Evolutionary conservation across 2,113 vertebrate species (phyloP).

Genomic region (Acanthisitta chloris): DNA sequence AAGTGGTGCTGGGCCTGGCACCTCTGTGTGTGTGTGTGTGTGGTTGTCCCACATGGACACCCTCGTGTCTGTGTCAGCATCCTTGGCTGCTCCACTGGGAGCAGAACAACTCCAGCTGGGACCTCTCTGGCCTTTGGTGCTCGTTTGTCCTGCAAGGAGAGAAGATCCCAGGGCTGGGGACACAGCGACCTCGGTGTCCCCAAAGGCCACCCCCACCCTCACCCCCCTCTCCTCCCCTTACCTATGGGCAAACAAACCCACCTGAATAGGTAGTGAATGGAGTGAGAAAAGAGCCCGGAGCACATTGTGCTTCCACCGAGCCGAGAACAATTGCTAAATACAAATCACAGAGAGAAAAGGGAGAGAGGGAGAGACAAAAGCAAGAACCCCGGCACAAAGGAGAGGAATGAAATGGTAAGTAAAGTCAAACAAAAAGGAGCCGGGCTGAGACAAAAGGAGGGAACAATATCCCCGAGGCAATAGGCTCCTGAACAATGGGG

Average conservation of each 20-base stretch:
- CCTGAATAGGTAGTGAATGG: slow-evolving; percentile 62
- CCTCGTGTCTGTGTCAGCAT: not conserved
- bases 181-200: not conserved
- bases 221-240: not conserved
- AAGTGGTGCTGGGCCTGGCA: not conserved
- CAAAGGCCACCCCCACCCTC: not conserved
- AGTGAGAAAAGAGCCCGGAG: slow-evolving; percentile 38
- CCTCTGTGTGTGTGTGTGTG: fast-evolving
- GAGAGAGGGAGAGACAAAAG: slow-evolving; percentile 72
- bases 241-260: slow-evolving; percentile 23
- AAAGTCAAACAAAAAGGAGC: slow-evolving; percentile 97
- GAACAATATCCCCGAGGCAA: slow-evolving; percentile 98
- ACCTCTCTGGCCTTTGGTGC: not conserved
- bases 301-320: slow-evolving; percentile 50
- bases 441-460: slow-evolving; percentile 92
- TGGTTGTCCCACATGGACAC: not conserved
- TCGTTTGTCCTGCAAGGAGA: not conserved
- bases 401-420: slow-evolving; percentile 88
- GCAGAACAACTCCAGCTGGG: not conserved
- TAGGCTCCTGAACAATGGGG: slow-evolving; percentile 93
- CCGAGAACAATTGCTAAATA: slow-evolving; percentile 68
- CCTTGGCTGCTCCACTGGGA: not conserved
- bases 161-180: fast-evolving
- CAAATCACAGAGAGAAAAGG: slow-evolving; percentile 72
- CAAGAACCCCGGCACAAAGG: slow-evolving; percentile 77